phyloP scores from a whole-genome alignment of 2,888 invertebrate genomes.

The Pyrochroa serraticornis region DNA sequence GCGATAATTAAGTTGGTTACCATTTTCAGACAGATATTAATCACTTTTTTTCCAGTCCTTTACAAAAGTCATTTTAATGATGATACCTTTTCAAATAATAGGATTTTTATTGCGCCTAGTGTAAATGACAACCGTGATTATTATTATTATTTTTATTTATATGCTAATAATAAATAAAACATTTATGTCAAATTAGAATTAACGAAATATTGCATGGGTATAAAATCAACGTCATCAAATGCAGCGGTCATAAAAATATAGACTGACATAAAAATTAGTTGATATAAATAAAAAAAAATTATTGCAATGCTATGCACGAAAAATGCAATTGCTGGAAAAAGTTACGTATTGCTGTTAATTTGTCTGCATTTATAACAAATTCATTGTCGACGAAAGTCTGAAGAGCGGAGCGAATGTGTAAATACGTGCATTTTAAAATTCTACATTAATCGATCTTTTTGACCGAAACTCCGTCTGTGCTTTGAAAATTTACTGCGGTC shows the following conservation, averaged over 20 bases:
- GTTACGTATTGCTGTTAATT: not conserved
- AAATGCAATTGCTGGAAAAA: too few species aligned
- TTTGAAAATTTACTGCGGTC: not conserved
- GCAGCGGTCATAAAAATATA: too few species aligned
- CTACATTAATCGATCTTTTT: too few species aligned
- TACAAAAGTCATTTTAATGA: slow-evolving; percentile 24
- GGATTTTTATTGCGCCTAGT: slow-evolving; percentile 13
- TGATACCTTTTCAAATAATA: slow-evolving; percentile 8
- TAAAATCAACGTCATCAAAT: too few species aligned
- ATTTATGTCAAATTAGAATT: too few species aligned
- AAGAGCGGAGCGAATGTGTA: too few species aligned
- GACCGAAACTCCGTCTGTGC: too few species aligned
- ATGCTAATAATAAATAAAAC: too few species aligned
- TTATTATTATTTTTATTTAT: too few species aligned
- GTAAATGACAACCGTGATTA: too few species aligned
- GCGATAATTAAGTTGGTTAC: slow-evolving; percentile 41
- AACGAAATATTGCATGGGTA: too few species aligned
- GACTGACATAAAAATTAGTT: not conserved
- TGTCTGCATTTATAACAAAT: slow-evolving; percentile 1
- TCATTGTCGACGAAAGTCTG: not conserved
- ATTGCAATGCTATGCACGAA: not conserved
- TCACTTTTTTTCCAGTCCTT: slow-evolving; percentile 25
- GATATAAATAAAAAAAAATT: not conserved
- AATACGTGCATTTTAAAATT: too few species aligned
- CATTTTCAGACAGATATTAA: slow-evolving; percentile 32